Evolutionary conservation across 2,113 vertebrate genomes (phyloP).

Genomic region (Numida meleagris): DNA sequence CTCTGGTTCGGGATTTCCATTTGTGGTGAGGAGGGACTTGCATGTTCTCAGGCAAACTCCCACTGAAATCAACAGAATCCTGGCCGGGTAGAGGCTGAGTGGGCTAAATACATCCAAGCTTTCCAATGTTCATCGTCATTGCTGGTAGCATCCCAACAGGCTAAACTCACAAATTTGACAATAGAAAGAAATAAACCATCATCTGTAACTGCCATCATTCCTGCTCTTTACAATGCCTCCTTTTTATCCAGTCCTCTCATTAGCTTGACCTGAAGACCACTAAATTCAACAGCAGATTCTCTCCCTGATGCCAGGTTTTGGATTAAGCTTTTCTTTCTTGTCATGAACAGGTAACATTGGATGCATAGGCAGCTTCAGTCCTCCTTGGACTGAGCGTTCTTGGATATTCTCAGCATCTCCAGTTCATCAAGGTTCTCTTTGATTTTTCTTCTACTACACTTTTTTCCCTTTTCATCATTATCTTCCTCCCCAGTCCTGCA

Average conservation of each 20-base stretch:
- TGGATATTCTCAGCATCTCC: neutral
- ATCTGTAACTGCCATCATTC: neutral
- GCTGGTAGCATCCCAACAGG: neutral
- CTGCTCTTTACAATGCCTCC: neutral
- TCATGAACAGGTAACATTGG: neutral
- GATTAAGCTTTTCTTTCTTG: neutral
- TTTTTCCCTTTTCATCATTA: neutral
- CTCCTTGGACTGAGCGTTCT: neutral
- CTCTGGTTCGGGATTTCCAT: neutral
- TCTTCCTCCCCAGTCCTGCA: neutral
- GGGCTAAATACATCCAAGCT: neutral
- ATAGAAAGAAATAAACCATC: neutral
- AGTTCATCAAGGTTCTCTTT: neutral
- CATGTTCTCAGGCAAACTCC: neutral
- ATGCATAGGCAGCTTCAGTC: neutral
- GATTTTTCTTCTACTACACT: neutral
- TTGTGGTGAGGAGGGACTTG: neutral
- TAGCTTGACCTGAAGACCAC: neutral
- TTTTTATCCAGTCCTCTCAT: neutral
- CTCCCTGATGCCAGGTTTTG: neutral
- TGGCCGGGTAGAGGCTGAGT: neutral
- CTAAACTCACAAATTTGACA: neutral
- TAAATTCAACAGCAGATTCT: neutral
- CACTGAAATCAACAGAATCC: neutral
- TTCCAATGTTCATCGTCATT: neutral